Conservation (phyloP, 2,797 vertebrate species). For the Molossus molossus region DNA sequence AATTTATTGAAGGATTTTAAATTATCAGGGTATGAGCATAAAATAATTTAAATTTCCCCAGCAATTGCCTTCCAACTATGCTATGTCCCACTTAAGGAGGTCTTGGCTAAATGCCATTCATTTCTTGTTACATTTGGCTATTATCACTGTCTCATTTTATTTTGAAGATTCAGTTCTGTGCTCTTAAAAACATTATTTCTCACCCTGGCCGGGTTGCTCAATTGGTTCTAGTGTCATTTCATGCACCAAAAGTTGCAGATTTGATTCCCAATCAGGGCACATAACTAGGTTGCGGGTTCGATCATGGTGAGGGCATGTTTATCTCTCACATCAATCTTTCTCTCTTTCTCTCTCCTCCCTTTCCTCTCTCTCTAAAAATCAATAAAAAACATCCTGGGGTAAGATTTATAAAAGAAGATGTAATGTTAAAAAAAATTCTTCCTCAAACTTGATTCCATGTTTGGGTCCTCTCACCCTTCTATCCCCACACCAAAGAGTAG, state of each 20-base stretch:
- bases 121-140: conserved; percentile 5
- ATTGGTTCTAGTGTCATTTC: too few species aligned
- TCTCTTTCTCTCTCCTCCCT: too few species aligned
- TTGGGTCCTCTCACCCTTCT: neutral
- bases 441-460: neutral
- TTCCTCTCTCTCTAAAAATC: too few species aligned
- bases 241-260: too few species aligned
- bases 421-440: neutral
- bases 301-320: too few species aligned
- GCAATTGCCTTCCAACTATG: neutral
- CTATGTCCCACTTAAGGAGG: conserved; percentile 1
- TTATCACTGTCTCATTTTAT: neutral
- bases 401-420: too few species aligned
- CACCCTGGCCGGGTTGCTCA: too few species aligned
- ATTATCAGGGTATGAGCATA: neutral
- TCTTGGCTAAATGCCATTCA: neutral
- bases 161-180: conserved; percentile 16
- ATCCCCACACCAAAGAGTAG: neutral
- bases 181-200: neutral
- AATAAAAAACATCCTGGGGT: too few species aligned
- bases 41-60: conserved; percentile 53
- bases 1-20: conserved; percentile 39
- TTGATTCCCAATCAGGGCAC: too few species aligned
- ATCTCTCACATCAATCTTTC: too few species aligned
- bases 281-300: too few species aligned